These are phyloP conservation scores for Fissipunctia ypsillon DNA, from an alignment of 2,888 invertebrate species.

Conservation along the genomic window DNA sequence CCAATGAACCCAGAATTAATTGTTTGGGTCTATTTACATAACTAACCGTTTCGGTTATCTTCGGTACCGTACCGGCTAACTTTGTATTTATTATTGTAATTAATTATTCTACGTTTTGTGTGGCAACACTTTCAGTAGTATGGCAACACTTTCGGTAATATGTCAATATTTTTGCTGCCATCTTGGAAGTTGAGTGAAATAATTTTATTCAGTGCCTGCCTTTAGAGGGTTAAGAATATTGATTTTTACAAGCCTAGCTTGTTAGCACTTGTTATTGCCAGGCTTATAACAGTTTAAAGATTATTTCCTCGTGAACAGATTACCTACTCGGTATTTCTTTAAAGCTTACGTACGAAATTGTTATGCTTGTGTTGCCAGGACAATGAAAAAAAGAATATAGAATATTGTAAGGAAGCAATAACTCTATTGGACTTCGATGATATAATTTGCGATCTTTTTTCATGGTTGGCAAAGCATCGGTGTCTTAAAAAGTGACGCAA, in stretches of 20 bases:
- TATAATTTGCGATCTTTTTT: not conserved
- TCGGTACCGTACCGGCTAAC: conserved; percentile 83
- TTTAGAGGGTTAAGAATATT: conserved; percentile 1
- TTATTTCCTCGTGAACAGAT: conserved; percentile 17
- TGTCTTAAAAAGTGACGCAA: not conserved
- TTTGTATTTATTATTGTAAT: conserved; percentile 78
- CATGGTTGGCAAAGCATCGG: not conserved
- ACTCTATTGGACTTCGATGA: not conserved
- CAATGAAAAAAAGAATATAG: not conserved
- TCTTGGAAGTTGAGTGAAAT: conserved; percentile 6
- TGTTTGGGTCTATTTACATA: conserved; percentile 87
- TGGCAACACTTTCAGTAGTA: conserved; percentile 46
- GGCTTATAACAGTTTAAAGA: conserved; percentile 13
- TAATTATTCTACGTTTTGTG: conserved; percentile 72
- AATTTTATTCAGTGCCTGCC: not conserved
- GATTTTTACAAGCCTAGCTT: not conserved
- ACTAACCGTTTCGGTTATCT: conserved; percentile 87
- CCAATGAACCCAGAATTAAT: conserved; percentile 89
- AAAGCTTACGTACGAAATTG: not conserved
- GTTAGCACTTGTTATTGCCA: conserved; percentile 4
- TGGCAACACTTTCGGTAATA: conserved; percentile 46
- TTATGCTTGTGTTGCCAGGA: conserved; percentile 8
- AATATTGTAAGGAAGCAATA: not conserved
- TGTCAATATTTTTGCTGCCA: conserved; percentile 47
- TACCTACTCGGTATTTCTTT: not conserved